Base-by-base conservation (phyloP, 2,888 invertebrate genomes). In the Parnassius apollo region DNA sequence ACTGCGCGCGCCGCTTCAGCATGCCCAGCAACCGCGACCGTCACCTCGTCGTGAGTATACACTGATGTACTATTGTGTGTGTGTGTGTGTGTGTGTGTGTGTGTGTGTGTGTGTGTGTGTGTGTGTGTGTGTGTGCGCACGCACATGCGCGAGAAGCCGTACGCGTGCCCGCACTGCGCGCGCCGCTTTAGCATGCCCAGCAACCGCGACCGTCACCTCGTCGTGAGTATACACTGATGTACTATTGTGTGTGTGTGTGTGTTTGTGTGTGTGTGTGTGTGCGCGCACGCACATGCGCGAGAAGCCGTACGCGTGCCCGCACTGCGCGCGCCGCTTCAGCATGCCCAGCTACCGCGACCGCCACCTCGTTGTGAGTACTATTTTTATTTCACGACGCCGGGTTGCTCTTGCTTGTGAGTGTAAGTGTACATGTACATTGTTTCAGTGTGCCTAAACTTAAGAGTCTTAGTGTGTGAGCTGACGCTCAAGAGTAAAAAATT, bases 11-110 rank as follows among this genome's bases (percentile, higher is more conserved):
- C 1, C 76, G 85, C 48, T 91, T 91, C 80, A 88, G 86, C 73
- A 88, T 90, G 90, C 84, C 86, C 52, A 90, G 90, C 75, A 91
- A 91, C 74, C 71, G 91, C 2, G 90, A 91, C 71, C 65, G 91
- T 1, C 91, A 91, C 74, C 77, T 91, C 1, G 88, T 90, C 48
- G 91, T 91, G 45, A 84, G 83, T 48, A 25, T 4, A 3, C 25
- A 25, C 25, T 25, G 3, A 25, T 25, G n/a, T n/a, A n/a, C n/a
- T n/a, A n/a, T n/a, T n/a, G n/a, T n/a, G n/a, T n/a, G n/a, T n/a
- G n/a, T n/a, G n/a, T n/a, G n/a, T n/a, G n/a, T n/a, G n/a, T n/a
- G n/a, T n/a, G n/a, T n/a, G n/a, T n/a, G n/a, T n/a, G n/a, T n/a
- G n/a, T n/a, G n/a, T n/a, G n/a, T n/a, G n/a, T n/a, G n/a, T n/a